A percentile compares a stretch with the other conserved stretches of the same genome.
Conservation (phyloP, 2,113 vertebrate genomes). For the Etheostoma cragini region DNA sequence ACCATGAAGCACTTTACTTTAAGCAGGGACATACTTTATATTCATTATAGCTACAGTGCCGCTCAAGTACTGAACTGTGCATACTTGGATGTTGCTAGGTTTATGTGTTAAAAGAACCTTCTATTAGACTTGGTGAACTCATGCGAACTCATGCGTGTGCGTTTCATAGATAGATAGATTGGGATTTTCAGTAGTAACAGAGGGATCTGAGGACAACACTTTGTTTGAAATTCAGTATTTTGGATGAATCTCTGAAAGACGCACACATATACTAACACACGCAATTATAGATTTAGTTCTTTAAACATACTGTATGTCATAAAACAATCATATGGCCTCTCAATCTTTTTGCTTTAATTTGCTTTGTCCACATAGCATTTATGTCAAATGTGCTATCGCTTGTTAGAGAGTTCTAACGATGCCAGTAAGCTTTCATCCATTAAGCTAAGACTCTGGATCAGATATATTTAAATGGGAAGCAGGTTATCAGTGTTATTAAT, state of each 20-base stretch:
- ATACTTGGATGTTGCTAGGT: not conserved
- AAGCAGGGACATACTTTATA: not conserved
- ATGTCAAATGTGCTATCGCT: not conserved
- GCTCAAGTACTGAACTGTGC: not conserved
- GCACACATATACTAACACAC: not conserved
- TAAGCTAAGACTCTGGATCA: not conserved
- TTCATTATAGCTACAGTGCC: not conserved
- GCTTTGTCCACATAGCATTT: not conserved
- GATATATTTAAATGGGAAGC: not conserved
- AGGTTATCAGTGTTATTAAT: not conserved
- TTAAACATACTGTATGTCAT: not conserved
- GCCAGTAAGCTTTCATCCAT: not conserved
- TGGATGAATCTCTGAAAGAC: not conserved
- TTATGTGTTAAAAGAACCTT: not conserved
- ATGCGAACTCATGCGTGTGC: too few relatives aligned
- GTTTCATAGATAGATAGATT: not conserved
- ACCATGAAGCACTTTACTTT: not conserved
- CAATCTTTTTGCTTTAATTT: not conserved
- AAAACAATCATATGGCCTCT: not conserved
- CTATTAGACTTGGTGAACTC: not conserved
- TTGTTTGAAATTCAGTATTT: slow-evolving; percentile 5
- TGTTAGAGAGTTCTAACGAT: not conserved
- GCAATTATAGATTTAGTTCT: not conserved
- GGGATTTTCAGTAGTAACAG: slow-evolving; percentile 4
- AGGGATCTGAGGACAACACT: not conserved